These are phyloP conservation scores for Archegozetes longisetosus DNA, from an alignment of 1,140 invertebrate genomes.

Conservation along the genomic window DNA sequence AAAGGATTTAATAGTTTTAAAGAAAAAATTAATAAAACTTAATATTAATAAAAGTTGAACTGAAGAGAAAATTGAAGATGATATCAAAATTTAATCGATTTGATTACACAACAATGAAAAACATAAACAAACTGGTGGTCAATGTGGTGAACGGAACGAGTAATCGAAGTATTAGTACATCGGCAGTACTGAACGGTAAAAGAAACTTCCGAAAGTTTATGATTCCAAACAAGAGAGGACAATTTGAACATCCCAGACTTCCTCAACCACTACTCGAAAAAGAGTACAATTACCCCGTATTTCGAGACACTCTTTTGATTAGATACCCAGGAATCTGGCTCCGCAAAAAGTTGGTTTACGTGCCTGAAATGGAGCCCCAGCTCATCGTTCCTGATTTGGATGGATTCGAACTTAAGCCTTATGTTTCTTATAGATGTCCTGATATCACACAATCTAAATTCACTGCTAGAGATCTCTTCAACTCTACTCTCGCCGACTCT, in stretches of 20 bases:
- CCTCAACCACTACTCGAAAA: conserved; percentile 12
- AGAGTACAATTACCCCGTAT: conserved; percentile 9
- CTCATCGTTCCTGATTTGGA: conserved; percentile 76
- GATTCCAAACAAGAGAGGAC: conserved; percentile 12
- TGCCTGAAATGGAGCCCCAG: conserved; percentile 83
- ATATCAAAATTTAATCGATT: too few relatives aligned
- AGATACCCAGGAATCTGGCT: conserved; percentile 18
- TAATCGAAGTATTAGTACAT: too few relatives aligned
- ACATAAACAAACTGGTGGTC: too few relatives aligned
- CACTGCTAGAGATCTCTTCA: conserved; percentile 65
- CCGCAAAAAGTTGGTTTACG: conserved; percentile 32
- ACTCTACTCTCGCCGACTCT: conserved; percentile 60
- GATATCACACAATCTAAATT: conserved; percentile 60
- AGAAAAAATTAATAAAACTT: too few relatives aligned
- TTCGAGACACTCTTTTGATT: conserved; percentile 6
- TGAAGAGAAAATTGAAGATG: too few relatives aligned
- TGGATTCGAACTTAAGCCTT: conserved; percentile 64
- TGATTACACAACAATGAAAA: too few relatives aligned
- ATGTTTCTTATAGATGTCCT: conserved; percentile 66
- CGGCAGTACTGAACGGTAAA: too few relatives aligned
- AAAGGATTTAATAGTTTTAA: too few relatives aligned
- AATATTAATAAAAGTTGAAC: too few relatives aligned
- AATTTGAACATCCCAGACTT: conserved; percentile 11
- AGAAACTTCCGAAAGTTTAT: conserved; percentile 17
- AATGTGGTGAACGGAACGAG: too few relatives aligned